These are phyloP conservation scores for Corythoichthys intestinalis DNA, from an alignment of 2,113 vertebrate species.

Conservation along the genomic window DNA sequence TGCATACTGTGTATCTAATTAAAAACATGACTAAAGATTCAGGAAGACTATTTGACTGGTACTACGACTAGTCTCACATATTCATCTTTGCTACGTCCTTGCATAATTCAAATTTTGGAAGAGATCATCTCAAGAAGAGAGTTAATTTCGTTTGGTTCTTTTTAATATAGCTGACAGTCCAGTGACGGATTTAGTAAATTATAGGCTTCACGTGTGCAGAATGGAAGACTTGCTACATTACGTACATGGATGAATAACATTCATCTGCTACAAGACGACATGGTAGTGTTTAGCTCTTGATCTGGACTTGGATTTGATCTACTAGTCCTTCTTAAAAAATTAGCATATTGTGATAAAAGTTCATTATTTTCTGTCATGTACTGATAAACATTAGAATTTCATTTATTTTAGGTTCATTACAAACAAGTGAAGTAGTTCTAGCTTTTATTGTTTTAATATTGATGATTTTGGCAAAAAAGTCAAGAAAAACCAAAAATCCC, in stretches of 20 bases:
- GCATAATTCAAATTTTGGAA: conserved; percentile 61
- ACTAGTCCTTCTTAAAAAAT: too few species aligned
- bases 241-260: conserved; percentile 27
- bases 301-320: conserved; percentile 5
- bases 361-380: too few species aligned
- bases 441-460: too few species aligned
- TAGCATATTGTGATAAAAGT: too few species aligned
- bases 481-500: too few species aligned
- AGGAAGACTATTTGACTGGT: conserved; percentile 56
- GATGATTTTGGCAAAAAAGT: too few species aligned
- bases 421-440: too few species aligned
- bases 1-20: conserved; percentile 20
- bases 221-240: conserved; percentile 51
- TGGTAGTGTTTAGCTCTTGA: conserved; percentile 8
- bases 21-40: conserved; percentile 30
- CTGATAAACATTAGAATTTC: too few species aligned
- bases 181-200: conserved; percentile 13
- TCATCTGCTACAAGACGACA: conserved; percentile 40
- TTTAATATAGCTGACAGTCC: conserved; percentile 14
- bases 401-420: too few species aligned
- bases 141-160: conserved; percentile 16
- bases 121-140: conserved; percentile 25
- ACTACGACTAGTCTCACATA: conserved; percentile 11
- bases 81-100: conserved; percentile 35
- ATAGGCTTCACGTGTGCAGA: conserved; percentile 25